These are phyloP conservation scores for Exocentrus adspersus DNA, from an alignment of 2,888 invertebrate species.

Conservation along the genomic window DNA sequence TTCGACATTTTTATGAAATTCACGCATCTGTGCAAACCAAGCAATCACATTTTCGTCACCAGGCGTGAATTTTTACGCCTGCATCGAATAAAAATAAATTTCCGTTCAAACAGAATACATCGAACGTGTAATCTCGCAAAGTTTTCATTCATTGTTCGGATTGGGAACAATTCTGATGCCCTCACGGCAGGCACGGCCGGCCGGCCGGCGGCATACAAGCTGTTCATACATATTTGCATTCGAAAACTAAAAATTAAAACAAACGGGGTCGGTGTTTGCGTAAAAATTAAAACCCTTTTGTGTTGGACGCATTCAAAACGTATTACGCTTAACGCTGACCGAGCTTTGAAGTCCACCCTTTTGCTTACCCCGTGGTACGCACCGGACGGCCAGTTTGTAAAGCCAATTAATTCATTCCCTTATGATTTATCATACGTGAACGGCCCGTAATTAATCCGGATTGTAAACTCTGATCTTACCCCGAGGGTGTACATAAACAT, in stretches of 20 bases:
- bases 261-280: conserved; percentile 42
- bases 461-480: conserved; percentile 11
- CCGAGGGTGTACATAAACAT: background rate
- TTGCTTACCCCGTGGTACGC: conserved; percentile 22
- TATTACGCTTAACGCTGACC: conserved; percentile 42
- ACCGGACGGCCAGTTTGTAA: conserved; percentile 35
- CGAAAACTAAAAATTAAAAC: conserved; percentile 44
- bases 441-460: conserved; percentile 51
- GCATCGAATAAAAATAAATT: background rate
- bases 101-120: background rate
- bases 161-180: conserved; percentile 5
- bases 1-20: no score
- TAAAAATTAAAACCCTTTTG: conserved; percentile 44
- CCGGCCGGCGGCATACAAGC: no score
- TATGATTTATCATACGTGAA: conserved; percentile 53
- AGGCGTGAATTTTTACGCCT: background rate
- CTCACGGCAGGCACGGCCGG: background rate
- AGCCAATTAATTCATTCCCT: conserved; percentile 51
- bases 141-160: background rate
- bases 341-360: conserved; percentile 41
- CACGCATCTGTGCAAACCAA: no score
- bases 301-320: conserved; percentile 38
- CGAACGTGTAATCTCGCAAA: background rate
- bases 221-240: conserved; percentile 33
- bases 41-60: background rate